Conservation (phyloP, 2,113 vertebrate species). For the Cololabis saira region DNA sequence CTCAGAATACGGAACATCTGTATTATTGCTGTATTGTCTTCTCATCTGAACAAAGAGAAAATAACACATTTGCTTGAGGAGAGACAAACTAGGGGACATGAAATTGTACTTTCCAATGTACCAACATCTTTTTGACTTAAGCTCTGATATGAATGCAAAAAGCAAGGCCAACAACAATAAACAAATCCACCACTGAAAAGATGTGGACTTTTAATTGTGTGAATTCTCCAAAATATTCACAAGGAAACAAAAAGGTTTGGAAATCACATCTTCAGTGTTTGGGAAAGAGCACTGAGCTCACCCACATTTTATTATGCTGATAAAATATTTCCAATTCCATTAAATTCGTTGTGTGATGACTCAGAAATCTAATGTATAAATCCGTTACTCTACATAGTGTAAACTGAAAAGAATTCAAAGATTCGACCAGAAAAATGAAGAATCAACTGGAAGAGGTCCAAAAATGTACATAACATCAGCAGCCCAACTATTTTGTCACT, state of each 20-base stretch:
- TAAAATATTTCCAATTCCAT: conserved; percentile 35
- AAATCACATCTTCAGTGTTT: conserved; percentile 51
- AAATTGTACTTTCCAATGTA: neutral
- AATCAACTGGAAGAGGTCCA: conserved; percentile 22
- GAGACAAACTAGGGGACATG: neutral
- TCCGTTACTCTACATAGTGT: conserved; percentile 2
- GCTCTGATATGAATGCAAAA: neutral
- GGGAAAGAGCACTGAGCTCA: conserved; percentile 36
- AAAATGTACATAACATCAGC: conserved; percentile 5
- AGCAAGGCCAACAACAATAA: conserved; percentile 11
- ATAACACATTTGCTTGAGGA: conserved; percentile 5
- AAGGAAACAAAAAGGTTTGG: conserved; percentile 47
- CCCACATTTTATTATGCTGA: conserved; percentile 17
- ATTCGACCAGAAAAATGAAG: conserved; percentile 17
- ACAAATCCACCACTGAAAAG: conserved; percentile 55
- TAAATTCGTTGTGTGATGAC: conserved; percentile 19
- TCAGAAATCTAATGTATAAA: conserved; percentile 22
- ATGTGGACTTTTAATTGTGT: conserved; percentile 71
- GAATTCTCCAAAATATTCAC: conserved; percentile 58
- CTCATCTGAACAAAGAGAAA: conserved; percentile 7
- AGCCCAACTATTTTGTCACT: neutral
- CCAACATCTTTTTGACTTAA: neutral
- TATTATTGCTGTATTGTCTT: conserved; percentile 35
- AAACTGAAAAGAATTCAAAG: neutral
- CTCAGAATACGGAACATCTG: conserved; percentile 29